A percentile compares a stretch with the other conserved stretches of the same genome.
phyloP scores from a whole-genome alignment of 1,140 invertebrate genomes.

The Procambarus clarkii region DNA sequence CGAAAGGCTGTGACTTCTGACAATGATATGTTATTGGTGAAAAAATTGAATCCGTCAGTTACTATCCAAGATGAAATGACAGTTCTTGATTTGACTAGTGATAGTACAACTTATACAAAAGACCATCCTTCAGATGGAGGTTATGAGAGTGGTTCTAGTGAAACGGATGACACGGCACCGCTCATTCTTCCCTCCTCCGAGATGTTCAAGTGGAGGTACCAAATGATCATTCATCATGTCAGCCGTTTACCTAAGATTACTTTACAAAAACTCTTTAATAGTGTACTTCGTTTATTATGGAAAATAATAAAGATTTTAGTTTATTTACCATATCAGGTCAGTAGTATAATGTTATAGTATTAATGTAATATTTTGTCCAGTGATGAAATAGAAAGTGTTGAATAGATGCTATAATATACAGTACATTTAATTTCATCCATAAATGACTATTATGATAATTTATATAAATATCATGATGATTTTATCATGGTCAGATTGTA shows the following conservation, averaged over 20 bases:
- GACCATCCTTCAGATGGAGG: slow-evolving; percentile 59
- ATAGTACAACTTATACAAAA: slow-evolving; percentile 8
- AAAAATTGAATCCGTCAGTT: not conserved
- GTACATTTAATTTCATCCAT: too few relatives aligned
- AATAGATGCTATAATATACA: too few relatives aligned
- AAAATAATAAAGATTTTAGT: not conserved
- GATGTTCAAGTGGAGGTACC: slow-evolving; percentile 53
- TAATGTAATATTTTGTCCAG: not conserved
- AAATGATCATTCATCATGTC: slow-evolving; percentile 38
- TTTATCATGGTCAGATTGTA: not conserved
- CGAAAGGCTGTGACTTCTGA: not conserved
- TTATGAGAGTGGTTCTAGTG: slow-evolving; percentile 55
- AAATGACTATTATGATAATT: too few relatives aligned
- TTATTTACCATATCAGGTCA: slow-evolving; percentile 26
- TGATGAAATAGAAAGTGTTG: too few relatives aligned
- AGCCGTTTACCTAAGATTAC: slow-evolving; percentile 47
- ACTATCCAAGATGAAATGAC: slow-evolving; percentile 1
- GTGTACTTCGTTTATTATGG: slow-evolving; percentile 15
- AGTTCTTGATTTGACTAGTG: slow-evolving; percentile 41
- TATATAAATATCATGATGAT: too few relatives aligned
- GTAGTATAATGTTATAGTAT: not conserved
- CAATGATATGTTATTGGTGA: not conserved
- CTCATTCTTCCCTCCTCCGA: slow-evolving; percentile 34
- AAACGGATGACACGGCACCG: slow-evolving; percentile 36
- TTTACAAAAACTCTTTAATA: slow-evolving; percentile 34